Percentiles rank a stretch among this genome's conserved stretches.
Conservation (phyloP, 1,140 invertebrate genomes). For the Aphis gossypii region DNA sequence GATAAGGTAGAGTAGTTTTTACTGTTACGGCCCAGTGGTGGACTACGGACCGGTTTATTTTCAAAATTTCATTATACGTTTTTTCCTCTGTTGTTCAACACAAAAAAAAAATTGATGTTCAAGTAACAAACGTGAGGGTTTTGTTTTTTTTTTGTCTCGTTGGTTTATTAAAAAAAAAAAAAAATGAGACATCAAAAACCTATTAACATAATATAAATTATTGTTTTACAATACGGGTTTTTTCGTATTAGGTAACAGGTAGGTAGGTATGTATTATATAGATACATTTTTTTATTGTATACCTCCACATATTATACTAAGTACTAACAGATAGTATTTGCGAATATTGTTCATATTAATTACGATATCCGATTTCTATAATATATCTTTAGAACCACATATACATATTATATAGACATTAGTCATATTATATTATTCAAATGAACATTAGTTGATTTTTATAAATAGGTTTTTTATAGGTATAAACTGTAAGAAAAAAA, state of each 20-base stretch:
- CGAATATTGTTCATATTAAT: slow-evolving; percentile 6
- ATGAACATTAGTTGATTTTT: neutral
- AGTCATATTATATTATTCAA: neutral
- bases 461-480: neutral
- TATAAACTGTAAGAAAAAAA: neutral
- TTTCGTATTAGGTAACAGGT: neutral
- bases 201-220: neutral
- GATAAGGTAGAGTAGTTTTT: slow-evolving; percentile 16
- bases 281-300: neutral
- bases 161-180: neutral
- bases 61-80: neutral
- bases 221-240: neutral
- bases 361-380: neutral
- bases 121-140: neutral
- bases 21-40: neutral
- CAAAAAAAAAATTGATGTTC: neutral
- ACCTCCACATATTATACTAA: neutral
- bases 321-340: neutral
- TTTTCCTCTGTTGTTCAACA: neutral
- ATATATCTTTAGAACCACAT: neutral
- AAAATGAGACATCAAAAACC: neutral
- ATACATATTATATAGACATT: neutral
- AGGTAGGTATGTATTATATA: neutral
- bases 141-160: neutral
- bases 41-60: neutral